Conservation (phyloP, 2,888 invertebrate species). For the Dendrolimus pini region DNA sequence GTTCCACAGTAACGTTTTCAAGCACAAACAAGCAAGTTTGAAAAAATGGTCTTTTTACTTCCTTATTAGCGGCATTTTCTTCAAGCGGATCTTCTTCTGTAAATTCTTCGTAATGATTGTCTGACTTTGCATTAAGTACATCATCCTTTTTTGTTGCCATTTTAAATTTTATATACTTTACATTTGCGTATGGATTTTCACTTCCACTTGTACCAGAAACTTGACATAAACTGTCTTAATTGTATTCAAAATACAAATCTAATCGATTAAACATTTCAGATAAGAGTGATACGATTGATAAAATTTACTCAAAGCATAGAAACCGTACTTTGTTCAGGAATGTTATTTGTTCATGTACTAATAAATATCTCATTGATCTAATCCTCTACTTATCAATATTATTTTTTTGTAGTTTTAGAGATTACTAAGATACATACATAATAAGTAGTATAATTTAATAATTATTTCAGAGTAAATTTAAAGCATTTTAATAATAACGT, state of each 20-base stretch:
- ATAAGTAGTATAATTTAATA: too few relatives aligned
- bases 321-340: too few relatives aligned
- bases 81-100: conserved; percentile 20
- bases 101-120: conserved; percentile 5
- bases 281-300: background rate
- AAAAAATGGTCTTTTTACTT: conserved; percentile 21
- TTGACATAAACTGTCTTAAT: conserved; percentile 1
- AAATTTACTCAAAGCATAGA: background rate
- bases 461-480: too few relatives aligned
- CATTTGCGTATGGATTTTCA: background rate
- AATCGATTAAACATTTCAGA: background rate
- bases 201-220: background rate
- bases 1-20: conserved; percentile 50
- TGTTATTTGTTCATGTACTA: too few relatives aligned
- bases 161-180: conserved; percentile 1
- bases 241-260: background rate
- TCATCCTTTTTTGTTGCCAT: conserved; percentile 10
- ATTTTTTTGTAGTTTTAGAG: too few relatives aligned
- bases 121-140: conserved; percentile 4
- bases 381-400: too few relatives aligned
- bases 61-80: conserved; percentile 9
- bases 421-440: conserved; percentile 9
- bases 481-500: too few relatives aligned
- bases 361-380: too few relatives aligned
- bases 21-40: conserved; percentile 24